Conservation (phyloP, 2,888 invertebrate species). For the Eupithecia exiguata region DNA sequence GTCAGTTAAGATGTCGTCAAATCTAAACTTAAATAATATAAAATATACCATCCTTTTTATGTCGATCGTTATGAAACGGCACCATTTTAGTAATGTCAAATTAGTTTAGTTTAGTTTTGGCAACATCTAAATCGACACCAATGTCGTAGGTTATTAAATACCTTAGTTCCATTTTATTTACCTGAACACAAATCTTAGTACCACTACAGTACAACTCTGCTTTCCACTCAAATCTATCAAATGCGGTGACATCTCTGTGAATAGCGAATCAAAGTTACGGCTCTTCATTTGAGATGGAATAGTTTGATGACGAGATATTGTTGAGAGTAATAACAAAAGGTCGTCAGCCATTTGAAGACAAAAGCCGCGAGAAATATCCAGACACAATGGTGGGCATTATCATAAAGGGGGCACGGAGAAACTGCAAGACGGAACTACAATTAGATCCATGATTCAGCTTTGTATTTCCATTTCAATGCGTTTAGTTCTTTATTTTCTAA, state of each 20-base stretch:
- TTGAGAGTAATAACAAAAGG: background rate
- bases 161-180: background rate
- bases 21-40: too few species aligned
- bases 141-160: background rate
- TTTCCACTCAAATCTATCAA: slow-evolving; percentile 14
- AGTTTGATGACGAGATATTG: background rate
- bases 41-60: too few species aligned
- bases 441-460: slow-evolving; percentile 23
- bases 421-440: slow-evolving; percentile 10
- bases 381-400: background rate
- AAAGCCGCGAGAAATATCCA: background rate
- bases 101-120: too few species aligned
- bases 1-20: too few species aligned
- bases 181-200: background rate
- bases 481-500: slow-evolving; percentile 38
- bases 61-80: too few species aligned
- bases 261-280: slow-evolving; percentile 9
- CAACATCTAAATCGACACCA: too few species aligned
- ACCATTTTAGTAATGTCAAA: too few species aligned
- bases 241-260: slow-evolving; percentile 17
- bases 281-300: slow-evolving; percentile 1
- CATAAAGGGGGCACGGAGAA: background rate
- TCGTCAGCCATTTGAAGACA: slow-evolving; percentile 2
- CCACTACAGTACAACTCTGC: background rate
- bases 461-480: slow-evolving; percentile 39